A percentile compares a stretch with the other conserved stretches of the same genome.
phyloP scores from a whole-genome alignment of 2,797 vertebrate species.

The Darevskia mixta region DNA sequence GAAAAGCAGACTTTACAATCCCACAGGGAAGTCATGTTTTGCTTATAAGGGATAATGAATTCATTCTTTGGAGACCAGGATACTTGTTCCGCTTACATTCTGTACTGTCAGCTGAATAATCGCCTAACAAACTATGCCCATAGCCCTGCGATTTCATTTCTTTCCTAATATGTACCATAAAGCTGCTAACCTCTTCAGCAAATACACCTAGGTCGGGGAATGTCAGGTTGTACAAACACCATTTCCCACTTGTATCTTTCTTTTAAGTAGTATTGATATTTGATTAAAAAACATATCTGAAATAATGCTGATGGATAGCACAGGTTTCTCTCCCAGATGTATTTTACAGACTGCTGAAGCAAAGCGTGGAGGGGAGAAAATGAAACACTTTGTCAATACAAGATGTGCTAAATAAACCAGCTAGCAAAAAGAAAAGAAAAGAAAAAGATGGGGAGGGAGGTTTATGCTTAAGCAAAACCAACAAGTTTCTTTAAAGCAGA shows the following conservation, averaged over 20 bases:
- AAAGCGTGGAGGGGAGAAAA: slow-evolving; percentile 60
- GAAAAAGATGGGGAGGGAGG: no score
- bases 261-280: slow-evolving; percentile 61
- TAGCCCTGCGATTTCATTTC: slow-evolving; percentile 70
- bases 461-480: slow-evolving; percentile 22
- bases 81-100: slow-evolving; percentile 54
- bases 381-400: slow-evolving; percentile 42
- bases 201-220: slow-evolving; percentile 60
- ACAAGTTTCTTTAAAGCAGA: slow-evolving; percentile 26
- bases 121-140: slow-evolving; percentile 67
- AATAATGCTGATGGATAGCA: slow-evolving; percentile 47
- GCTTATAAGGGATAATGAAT: slow-evolving; percentile 71
- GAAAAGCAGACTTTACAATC: slow-evolving; percentile 67
- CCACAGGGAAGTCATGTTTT: slow-evolving; percentile 63
- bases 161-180: slow-evolving; percentile 75
- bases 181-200: slow-evolving; percentile 65
- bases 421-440: slow-evolving; percentile 39
- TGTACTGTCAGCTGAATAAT: slow-evolving; percentile 73
- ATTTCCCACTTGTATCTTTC: slow-evolving; percentile 63
- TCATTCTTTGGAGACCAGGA: slow-evolving; percentile 65
- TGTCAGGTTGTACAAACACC: slow-evolving; percentile 59
- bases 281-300: slow-evolving; percentile 52
- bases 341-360: slow-evolving; percentile 38
- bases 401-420: slow-evolving; percentile 49
- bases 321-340: slow-evolving; percentile 50